Evolutionary conservation across 2,888 invertebrate species (phyloP).

Genomic region (Drosophila barbarae): DNA sequence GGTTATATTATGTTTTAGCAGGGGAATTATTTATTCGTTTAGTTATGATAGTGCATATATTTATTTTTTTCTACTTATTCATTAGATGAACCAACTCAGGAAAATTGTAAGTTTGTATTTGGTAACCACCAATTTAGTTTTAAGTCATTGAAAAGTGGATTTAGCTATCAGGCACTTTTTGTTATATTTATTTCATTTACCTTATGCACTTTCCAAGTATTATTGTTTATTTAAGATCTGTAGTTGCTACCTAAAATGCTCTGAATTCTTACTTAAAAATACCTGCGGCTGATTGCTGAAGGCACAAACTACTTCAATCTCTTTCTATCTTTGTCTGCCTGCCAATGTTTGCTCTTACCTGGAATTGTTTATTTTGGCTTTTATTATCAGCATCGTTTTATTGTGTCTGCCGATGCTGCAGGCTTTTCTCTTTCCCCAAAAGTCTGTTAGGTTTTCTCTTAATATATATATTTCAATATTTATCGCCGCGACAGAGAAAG

Average conservation of each 20-base stretch:
- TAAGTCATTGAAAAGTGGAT: background rate
- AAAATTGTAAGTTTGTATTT: background rate
- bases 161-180: background rate
- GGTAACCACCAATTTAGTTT: background rate
- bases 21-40: background rate
- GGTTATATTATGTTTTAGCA: background rate
- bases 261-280: slow-evolving; percentile 6
- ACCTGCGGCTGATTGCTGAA: slow-evolving; percentile 27
- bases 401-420: slow-evolving; percentile 5
- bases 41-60: background rate
- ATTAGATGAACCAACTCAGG: background rate
- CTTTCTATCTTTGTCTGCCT: background rate
- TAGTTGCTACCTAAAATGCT: slow-evolving; percentile 2
- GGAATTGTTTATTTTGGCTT: slow-evolving; percentile 18
- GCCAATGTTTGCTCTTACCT: slow-evolving; percentile 5
- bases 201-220: background rate
- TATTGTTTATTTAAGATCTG: background rate
- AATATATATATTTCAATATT: slow-evolving; percentile 39
- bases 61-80: background rate
- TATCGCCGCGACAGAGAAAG: slow-evolving; percentile 12
- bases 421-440: slow-evolving; percentile 20
- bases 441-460: slow-evolving; percentile 36
- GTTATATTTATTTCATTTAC: background rate
- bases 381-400: slow-evolving; percentile 6
- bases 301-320: slow-evolving; percentile 6